Evolutionary conservation across 2,888 invertebrate species (phyloP), one percentile per base, ranked within the genome.

Genomic region (Drosophila affinis): DNA sequence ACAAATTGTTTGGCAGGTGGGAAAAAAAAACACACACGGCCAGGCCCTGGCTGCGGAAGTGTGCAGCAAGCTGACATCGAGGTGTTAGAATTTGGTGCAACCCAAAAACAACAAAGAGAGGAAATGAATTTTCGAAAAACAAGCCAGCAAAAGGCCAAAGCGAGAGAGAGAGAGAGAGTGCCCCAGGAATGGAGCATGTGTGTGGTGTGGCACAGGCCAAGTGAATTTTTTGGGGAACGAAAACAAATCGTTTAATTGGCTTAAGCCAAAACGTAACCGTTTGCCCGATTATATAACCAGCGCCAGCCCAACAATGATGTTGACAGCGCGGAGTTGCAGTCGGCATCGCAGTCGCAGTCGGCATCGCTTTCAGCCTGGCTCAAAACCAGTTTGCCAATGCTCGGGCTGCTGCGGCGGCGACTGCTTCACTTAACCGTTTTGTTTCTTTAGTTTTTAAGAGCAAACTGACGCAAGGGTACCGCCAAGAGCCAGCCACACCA

Each of bases 171-270:
- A 21, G 21, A 21, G 21, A 21, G 21, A 3, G 21, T 3, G 21
- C 21, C 21, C 21, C 29, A 14, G 39, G 39, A 39, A 39, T 39
- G 39, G 14, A 6, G 34, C 45, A 70, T n/a, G 46, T 74, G 18
- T 21, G 18, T 21, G 18, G 21, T 21, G 69, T 76, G 72, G 74
- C 78, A 72, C 72, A 61, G 78, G 60, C 74, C 85, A 67, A 78
- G 74, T 79, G 65, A 81, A 76, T 86, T 79, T 88, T 86, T 79
- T 88, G 80, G 78, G 86, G 79, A 82, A 77, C 56, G 77, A 83
- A 87, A 87, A 88, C 89, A 86, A 86, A 88, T 87, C 87, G 81
- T 87, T 86, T 88, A 81, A 87, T 88, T 86, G 87, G 85, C 88
- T 80, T 72, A 71, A 84, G 67, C 85, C 85, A 85, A 83, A 89